phyloP scores from a whole-genome alignment of 2,888 invertebrate genomes.

The Phymatocera aterrima region DNA sequence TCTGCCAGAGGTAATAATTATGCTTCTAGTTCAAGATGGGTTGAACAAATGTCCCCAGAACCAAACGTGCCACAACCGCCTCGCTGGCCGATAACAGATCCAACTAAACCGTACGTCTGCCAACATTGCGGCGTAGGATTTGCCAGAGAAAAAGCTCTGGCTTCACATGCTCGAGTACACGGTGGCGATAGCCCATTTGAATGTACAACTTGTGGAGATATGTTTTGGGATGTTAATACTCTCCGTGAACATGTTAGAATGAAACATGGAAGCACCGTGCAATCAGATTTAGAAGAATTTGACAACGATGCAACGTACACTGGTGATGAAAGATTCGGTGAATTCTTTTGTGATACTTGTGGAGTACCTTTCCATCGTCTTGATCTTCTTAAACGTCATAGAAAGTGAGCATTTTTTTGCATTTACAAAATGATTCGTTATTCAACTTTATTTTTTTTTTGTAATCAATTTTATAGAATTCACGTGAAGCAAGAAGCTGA shows the following conservation, averaged over 20 bases:
- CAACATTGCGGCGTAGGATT: constrained; percentile 86
- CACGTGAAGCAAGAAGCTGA: constrained; percentile 71
- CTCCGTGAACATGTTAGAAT: constrained; percentile 79
- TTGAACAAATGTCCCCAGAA: constrained; percentile 60
- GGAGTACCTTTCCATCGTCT: constrained; percentile 88
- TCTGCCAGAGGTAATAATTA: constrained; percentile 68
- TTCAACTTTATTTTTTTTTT: neutral
- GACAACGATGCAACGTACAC: constrained; percentile 77
- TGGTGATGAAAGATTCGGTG: constrained; percentile 79
- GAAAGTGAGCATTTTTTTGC: constrained; percentile 72
- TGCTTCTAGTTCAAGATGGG: constrained; percentile 75
- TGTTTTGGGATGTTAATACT: constrained; percentile 84
- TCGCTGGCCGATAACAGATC: constrained; percentile 81
- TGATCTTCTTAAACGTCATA: constrained; percentile 85
- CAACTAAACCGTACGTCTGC: constrained; percentile 88
- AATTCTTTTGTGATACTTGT: constrained; percentile 83
- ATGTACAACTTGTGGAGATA: constrained; percentile 87
- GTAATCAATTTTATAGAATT: constrained; percentile 59
- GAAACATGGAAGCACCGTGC: constrained; percentile 76
- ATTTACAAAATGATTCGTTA: neutral
- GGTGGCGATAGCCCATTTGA: constrained; percentile 89
- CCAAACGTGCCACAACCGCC: constrained; percentile 59
- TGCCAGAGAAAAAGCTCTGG: constrained; percentile 88
- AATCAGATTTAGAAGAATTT: constrained; percentile 71
- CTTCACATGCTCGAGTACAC: constrained; percentile 86